Conservation (phyloP, 2,113 vertebrate species). For the Muscicapa adusta region DNA sequence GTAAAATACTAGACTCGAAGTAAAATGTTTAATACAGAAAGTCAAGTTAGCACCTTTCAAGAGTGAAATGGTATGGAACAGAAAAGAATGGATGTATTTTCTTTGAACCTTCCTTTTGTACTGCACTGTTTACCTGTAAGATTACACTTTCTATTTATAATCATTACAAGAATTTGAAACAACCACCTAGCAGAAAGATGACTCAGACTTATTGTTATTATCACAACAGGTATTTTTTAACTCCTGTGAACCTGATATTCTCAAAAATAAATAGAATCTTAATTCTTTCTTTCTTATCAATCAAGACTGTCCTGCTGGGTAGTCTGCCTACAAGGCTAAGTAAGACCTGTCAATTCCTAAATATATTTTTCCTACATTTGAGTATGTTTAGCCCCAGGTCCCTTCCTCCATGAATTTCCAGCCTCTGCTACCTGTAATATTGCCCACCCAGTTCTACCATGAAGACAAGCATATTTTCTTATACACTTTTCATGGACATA, state of each 20-base stretch:
- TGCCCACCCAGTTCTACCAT: not conserved
- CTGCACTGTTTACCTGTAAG: not conserved
- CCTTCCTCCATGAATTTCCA: not conserved
- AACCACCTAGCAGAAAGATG: not conserved
- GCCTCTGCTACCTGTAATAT: not conserved
- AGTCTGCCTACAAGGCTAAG: not conserved
- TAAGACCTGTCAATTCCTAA: not conserved
- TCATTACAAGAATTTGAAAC: not conserved
- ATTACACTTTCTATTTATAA: not conserved
- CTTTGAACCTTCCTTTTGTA: not conserved
- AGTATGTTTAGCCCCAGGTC: not conserved
- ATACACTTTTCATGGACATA: not conserved
- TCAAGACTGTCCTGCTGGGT: not conserved
- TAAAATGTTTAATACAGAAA: not conserved
- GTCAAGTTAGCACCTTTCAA: not conserved
- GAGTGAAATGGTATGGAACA: not conserved
- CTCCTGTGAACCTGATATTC: not conserved
- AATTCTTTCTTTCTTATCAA: not conserved
- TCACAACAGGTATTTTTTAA: not conserved
- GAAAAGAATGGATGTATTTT: not conserved
- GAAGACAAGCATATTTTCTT: not conserved
- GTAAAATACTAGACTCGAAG: not conserved
- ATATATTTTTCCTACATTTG: not conserved
- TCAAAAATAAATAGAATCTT: not conserved
- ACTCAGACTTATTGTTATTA: not conserved